Evolutionary conservation across 1,140 invertebrate genomes (phyloP).

Genomic region (Maniola jurtina): DNA sequence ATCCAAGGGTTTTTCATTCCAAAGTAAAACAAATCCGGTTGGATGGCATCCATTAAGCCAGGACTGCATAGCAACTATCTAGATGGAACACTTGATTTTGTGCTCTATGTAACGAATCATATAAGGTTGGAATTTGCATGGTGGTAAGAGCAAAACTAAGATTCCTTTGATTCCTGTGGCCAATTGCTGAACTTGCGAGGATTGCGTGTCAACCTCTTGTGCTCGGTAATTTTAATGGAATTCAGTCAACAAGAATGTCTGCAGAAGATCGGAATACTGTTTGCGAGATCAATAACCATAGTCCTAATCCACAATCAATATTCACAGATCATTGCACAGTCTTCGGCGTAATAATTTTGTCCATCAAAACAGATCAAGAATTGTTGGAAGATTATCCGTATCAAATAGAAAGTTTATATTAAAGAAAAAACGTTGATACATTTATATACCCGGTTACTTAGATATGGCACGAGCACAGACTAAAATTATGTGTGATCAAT

Average conservation of each 20-base stretch:
- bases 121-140: not conserved
- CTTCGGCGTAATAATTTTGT: too few relatives aligned
- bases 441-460: too few relatives aligned
- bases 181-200: conserved; percentile 4
- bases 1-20: not conserved
- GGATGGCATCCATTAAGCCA: not conserved
- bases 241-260: conserved; percentile 8
- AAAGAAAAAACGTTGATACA: too few relatives aligned
- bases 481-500: too few relatives aligned
- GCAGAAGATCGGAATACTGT: conserved; percentile 4
- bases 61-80: not conserved
- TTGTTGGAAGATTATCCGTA: too few relatives aligned
- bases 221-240: conserved; percentile 12
- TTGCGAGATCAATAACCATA: not conserved
- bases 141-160: not conserved
- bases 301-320: too few relatives aligned
- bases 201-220: conserved; percentile 8
- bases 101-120: not conserved
- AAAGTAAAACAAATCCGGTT: not conserved
- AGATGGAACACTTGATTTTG: not conserved
- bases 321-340: too few relatives aligned
- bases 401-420: too few relatives aligned
- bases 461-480: too few relatives aligned
- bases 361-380: too few relatives aligned
- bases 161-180: conserved; percentile 14